Evolutionary conservation across 2,113 vertebrate genomes (phyloP).

Genomic region (Australoheros scitulus): DNA sequence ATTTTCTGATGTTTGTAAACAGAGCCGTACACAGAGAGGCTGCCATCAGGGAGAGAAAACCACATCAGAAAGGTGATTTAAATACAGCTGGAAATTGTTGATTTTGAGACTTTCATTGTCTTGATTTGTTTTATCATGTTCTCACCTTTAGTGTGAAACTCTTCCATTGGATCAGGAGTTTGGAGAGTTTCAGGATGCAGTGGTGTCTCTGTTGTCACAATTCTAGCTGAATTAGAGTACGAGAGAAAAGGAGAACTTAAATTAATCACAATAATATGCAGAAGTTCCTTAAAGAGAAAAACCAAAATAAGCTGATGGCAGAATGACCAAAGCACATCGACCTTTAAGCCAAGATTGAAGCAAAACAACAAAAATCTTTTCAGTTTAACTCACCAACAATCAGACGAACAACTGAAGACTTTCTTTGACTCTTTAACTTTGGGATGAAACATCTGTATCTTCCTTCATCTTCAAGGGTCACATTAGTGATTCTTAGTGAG

Average conservation of each 20-base stretch:
- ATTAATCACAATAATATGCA: not conserved
- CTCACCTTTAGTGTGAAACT: not conserved
- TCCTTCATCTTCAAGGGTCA: not conserved
- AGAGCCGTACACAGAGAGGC: no score
- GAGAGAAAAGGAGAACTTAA: not conserved
- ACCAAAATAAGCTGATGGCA: no score
- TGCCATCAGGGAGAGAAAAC: no score
- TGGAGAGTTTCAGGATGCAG: not conserved
- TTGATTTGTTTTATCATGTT: accelerated
- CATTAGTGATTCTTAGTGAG: conserved; percentile 22
- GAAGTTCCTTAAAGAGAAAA: no score
- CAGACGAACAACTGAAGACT: accelerated
- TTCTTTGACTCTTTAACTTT: not conserved
- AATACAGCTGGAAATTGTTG: no score
- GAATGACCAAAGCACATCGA: no score
- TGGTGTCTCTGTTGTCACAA: accelerated
- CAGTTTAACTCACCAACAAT: conserved; percentile 33
- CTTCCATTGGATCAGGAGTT: not conserved
- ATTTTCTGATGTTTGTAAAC: no score
- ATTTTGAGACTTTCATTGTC: not conserved
- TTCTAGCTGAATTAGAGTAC: not conserved
- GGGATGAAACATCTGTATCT: conserved; percentile 36
- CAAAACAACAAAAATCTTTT: accelerated
- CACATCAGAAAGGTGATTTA: no score
- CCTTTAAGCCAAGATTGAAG: not conserved